Evolutionary conservation across 2,113 vertebrate genomes (phyloP).

Genomic region (Misgurnus anguillicaudatus): DNA sequence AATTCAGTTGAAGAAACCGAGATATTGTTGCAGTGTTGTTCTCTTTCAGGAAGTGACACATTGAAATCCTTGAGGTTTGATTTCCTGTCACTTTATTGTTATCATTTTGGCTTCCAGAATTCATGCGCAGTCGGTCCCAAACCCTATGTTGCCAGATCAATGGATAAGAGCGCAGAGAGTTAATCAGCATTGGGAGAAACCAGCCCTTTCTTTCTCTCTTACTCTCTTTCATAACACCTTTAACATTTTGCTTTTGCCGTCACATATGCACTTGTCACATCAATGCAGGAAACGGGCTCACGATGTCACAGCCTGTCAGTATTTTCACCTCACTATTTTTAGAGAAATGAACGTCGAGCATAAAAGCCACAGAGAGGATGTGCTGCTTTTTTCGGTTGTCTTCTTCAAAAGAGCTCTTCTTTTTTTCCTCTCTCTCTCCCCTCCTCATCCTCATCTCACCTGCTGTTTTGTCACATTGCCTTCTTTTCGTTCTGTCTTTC

Average conservation of each 20-base stretch:
- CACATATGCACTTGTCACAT: slow-evolving; percentile 8
- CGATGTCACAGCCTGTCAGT: slow-evolving; percentile 31
- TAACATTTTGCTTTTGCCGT: neutral
- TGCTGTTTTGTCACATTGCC: neutral
- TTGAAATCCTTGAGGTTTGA: neutral
- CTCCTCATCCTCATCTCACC: neutral
- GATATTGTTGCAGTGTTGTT: neutral
- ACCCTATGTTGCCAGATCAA: neutral
- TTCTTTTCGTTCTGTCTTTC: neutral
- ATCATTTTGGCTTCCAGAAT: neutral
- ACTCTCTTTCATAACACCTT: neutral
- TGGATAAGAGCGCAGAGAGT: neutral
- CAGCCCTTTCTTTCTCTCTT: neutral
- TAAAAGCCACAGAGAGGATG: neutral
- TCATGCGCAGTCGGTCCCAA: neutral
- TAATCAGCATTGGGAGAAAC: neutral
- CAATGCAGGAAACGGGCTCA: slow-evolving; percentile 19
- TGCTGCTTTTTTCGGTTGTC: slow-evolving; percentile 15
- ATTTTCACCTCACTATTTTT: slow-evolving; percentile 47
- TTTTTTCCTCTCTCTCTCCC: slow-evolving; percentile 4
- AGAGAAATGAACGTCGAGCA: neutral
- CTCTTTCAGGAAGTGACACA: neutral
- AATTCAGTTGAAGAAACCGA: no score
- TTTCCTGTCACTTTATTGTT: neutral
- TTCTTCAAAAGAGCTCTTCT: slow-evolving; percentile 36